Evolutionary conservation across 2,888 invertebrate genomes (phyloP), one percentile per base, ranked within the genome.

Genomic region (Drosophila atripex): DNA sequence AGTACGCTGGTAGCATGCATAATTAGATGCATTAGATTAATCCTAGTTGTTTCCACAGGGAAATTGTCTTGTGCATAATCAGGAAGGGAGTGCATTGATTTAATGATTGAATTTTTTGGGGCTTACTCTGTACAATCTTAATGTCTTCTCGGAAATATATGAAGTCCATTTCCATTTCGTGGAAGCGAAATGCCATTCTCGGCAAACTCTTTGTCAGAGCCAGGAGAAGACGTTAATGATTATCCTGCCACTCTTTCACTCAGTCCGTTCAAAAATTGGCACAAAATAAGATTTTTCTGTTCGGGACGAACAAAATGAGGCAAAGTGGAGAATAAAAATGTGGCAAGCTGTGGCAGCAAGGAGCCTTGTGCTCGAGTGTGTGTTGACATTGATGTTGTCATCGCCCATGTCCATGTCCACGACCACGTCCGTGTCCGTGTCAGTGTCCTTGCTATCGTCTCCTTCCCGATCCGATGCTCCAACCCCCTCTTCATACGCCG

Each of bases 241-340:
- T 38, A 39, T 43, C 64, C 55, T 45, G 61, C 32, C 49, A 56
- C 54, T 39, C 4, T 43, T 47, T 32, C 9, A 21, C 77, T 79
- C 73, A 72, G 65, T 53, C 53, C 47, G 47, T 11, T 28, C 71
- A 72, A 60, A 86, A 88, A 86, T 83, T 84, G 84, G 58, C 83
- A 86, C 77, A 79, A 88, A 88, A 83, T 86, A 71, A 74, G 77
- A 75, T 77, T 86, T 82, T 77, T 88, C 68, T 75, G 70, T 39
- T 54, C 41, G 43, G 46, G 45, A 25, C 49, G 55, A 14, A 32
- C 46, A 25, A 52, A n/a, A 28, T 53, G 16, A 47, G 21, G 49
- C 30, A 49, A 51, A 46, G 47, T 38, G 38, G 45, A 49, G 30
- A 51, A 25, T 14, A 32, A 28, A 51, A 49, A 30, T 16, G 38